Percentiles rank a stretch among this genome's conserved stretches.
These are phyloP conservation scores for Diogma glabrata DNA, from an alignment of 2,888 invertebrate species.

Conservation along the genomic window DNA sequence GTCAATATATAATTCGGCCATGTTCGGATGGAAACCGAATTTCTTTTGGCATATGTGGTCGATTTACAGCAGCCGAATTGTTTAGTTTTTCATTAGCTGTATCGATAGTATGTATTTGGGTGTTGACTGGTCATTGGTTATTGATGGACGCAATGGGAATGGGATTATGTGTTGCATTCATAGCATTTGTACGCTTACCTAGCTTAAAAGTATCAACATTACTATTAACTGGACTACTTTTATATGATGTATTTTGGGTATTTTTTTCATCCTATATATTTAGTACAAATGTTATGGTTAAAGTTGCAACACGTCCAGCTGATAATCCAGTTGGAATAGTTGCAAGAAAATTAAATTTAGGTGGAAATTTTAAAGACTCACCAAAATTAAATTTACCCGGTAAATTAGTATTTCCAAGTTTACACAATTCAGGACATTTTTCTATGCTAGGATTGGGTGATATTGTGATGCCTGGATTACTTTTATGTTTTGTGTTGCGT, in stretches of 20 bases:
- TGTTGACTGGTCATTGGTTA: conserved; percentile 95
- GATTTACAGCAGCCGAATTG: conserved; percentile 89
- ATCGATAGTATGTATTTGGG: conserved; percentile 93
- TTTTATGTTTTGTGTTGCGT: conserved; percentile 90
- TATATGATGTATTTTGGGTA: conserved; percentile 98
- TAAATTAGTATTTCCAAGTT: conserved; percentile 92
- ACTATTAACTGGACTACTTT: conserved; percentile 80
- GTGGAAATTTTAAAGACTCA: conserved; percentile 80
- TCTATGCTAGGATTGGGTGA: conserved; percentile 86
- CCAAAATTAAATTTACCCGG: conserved; percentile 94
- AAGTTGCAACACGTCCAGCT: conserved; percentile 74
- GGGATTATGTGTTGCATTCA: conserved; percentile 96
- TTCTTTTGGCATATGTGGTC: conserved; percentile 82
- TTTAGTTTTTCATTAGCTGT: conserved; percentile 86
- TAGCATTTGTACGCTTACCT: conserved; percentile 89
- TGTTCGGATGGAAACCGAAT: conserved; percentile 76
- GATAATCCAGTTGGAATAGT: conserved; percentile 90
- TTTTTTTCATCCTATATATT: conserved; percentile 98
- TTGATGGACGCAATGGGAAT: conserved; percentile 99
- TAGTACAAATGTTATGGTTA: conserved; percentile 98
- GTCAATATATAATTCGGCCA: conserved; percentile 84
- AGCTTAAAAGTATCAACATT: conserved; percentile 93
- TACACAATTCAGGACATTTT: conserved; percentile 93
- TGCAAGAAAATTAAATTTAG: conserved; percentile 83
- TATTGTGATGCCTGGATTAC: conserved; percentile 89